Base-by-base conservation (phyloP, 1,140 invertebrate species). In the Conus betulinus region DNA sequence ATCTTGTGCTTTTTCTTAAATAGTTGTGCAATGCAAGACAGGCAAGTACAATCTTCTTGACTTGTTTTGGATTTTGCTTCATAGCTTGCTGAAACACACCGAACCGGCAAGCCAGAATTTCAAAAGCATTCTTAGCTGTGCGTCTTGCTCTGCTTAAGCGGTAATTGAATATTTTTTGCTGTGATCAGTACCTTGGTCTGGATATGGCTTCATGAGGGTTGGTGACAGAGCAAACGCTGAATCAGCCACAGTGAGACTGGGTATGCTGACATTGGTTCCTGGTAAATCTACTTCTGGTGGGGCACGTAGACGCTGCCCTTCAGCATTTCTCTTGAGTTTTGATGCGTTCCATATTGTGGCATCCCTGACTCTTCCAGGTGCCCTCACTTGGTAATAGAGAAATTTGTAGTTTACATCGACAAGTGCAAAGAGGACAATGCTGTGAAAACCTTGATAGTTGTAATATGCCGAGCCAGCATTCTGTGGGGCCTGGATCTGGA, bases 371-470 rank as follows among this genome's bases (percentile, higher is more conserved):
- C 79, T 53, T 53, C 86, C 86, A 5, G 17, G 71, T 52, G 86
- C n/a, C 53, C 94, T 95, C 87, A 94, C 89, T 90, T 96, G 92
- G 52, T 94, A 89, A 85, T 88, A 93, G 25, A 93, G 88, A 89
- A 95, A 95, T 53, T 90, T 88, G 84, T 95, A 96, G 85, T 94
- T 89, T 15, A 90, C 91, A 91, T 95, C 93, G 53, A 92, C 94
- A 63, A 95, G 57, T 67, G 93, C 92, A 81, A 95, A 87, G 0
- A 94, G 78, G 53, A 94, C 91, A 78, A 94, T 92, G 57, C 91
- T 94, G 86, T 91, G 92, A 82, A 87, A 85, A 90, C 88, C 85
- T 87, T 94, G 93, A 87, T 95, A 95, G 88, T 95, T 63, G 60
- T 63, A 63, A 63, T 63, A n/a, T 20, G 20, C 11, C 3, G 60